Percentiles rank a stretch among this genome's conserved stretches.
These are phyloP conservation scores for Pogonophryne albipinna DNA, from an alignment of 2,797 vertebrate genomes.

Conservation along the genomic window DNA sequence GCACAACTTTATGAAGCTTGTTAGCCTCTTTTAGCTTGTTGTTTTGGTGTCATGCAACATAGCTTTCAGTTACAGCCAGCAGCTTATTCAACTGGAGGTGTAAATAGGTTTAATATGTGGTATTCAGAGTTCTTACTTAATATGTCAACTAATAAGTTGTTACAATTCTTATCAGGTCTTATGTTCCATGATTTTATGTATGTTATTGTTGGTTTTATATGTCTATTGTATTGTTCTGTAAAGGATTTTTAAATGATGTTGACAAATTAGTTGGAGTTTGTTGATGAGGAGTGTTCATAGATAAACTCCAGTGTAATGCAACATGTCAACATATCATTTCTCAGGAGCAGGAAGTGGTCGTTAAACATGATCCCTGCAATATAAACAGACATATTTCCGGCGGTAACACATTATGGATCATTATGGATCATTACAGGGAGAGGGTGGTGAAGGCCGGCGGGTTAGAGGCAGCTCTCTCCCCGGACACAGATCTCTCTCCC, in stretches of 20 bases:
- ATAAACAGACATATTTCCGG: constrained; percentile 26
- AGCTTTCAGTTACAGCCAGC: background rate
- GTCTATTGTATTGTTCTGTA: too few species aligned
- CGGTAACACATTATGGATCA: constrained; percentile 45
- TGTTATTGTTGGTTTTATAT: too few species aligned
- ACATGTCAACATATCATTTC: background rate
- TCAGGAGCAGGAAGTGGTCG: background rate
- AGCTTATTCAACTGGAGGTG: background rate
- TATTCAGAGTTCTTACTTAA: too few species aligned
- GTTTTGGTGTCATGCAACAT: background rate
- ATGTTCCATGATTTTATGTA: too few species aligned
- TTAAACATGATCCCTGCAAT: constrained; percentile 11
- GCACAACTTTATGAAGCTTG: background rate
- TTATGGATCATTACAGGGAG: constrained; percentile 31
- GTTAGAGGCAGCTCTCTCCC: constrained; percentile 17
- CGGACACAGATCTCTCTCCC: background rate
- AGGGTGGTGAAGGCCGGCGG: constrained; percentile 36
- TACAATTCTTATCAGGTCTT: too few species aligned
- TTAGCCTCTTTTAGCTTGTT: background rate
- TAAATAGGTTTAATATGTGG: too few species aligned
- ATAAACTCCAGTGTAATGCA: background rate
- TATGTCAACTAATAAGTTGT: too few species aligned
- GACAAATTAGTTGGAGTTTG: too few species aligned
- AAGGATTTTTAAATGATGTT: too few species aligned
- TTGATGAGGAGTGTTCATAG: background rate